A percentile compares a stretch with the other conserved stretches of the same genome.
Evolutionary conservation across 2,113 vertebrate genomes (phyloP).

Genomic region (Apistogramma diplotaenia): DNA sequence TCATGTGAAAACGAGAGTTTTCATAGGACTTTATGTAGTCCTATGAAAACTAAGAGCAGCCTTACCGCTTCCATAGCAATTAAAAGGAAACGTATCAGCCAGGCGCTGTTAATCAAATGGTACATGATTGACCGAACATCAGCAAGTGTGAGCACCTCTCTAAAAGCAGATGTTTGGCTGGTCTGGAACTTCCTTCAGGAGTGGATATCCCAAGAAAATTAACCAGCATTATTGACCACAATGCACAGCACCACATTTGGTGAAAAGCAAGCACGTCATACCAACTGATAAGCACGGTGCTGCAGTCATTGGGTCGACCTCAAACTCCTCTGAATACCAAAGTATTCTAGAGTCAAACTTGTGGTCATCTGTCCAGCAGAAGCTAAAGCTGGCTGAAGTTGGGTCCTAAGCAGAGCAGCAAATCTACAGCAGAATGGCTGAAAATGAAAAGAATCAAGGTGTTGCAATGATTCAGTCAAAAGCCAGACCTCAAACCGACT

Average conservation of each 20-base stretch:
- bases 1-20: background rate
- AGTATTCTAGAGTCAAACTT: background rate
- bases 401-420: background rate
- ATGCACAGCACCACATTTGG: background rate
- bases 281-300: accelerated
- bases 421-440: background rate
- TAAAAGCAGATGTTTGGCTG: background rate
- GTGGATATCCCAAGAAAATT: background rate
- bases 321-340: background rate
- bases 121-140: background rate
- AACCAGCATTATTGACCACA: background rate
- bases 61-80: background rate
- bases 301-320: background rate
- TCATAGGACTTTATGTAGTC: background rate
- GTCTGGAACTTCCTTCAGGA: background rate
- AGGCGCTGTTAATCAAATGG: background rate
- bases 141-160: background rate
- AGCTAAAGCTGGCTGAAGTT: background rate
- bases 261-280: background rate
- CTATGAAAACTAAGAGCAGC: background rate
- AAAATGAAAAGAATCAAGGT: background rate
- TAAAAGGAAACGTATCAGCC: background rate
- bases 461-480: background rate
- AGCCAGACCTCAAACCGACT: background rate
- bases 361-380: background rate